These are phyloP conservation scores for Thunnus thynnus DNA, from an alignment of 2,113 vertebrate genomes.

Conservation along the genomic window DNA sequence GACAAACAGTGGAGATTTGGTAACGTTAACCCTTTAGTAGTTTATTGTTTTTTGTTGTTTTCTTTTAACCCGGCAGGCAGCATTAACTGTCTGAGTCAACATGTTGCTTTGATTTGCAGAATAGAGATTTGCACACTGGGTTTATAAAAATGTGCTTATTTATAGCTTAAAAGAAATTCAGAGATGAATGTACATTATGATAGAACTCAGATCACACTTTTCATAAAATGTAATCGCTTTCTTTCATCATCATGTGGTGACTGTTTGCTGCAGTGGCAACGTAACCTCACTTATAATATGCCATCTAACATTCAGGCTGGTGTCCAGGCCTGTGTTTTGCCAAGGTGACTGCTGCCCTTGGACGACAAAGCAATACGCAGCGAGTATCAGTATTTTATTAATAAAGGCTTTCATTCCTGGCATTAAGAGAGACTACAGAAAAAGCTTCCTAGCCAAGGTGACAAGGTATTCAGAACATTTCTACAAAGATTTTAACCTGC, in stretches of 20 bases:
- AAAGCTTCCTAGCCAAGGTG: conserved; percentile 14
- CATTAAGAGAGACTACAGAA: not conserved
- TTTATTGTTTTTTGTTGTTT: no score
- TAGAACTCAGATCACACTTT: not conserved
- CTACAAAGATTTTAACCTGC: conserved; percentile 5
- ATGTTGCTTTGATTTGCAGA: no score
- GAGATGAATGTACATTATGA: not conserved
- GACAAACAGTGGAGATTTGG: not conserved
- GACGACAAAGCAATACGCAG: conserved; percentile 10
- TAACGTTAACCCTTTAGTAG: not conserved
- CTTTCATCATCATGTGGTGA: not conserved
- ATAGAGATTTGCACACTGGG: no score
- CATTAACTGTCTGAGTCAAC: no score
- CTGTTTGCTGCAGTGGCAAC: not conserved
- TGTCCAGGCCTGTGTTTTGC: not conserved
- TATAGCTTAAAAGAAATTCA: not conserved
- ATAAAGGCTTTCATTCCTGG: not conserved
- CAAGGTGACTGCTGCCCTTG: conserved; percentile 27
- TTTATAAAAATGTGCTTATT: not conserved
- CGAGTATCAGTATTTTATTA: not conserved
- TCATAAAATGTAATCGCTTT: not conserved
- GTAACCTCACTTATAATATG: not conserved
- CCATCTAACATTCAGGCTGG: not conserved
- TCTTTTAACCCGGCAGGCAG: no score
- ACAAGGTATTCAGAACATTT: conserved; percentile 20